A percentile compares a stretch with the other conserved stretches of the same genome.
Conservation (phyloP, 2,113 vertebrate species). For the Neofelis nebulosa region DNA sequence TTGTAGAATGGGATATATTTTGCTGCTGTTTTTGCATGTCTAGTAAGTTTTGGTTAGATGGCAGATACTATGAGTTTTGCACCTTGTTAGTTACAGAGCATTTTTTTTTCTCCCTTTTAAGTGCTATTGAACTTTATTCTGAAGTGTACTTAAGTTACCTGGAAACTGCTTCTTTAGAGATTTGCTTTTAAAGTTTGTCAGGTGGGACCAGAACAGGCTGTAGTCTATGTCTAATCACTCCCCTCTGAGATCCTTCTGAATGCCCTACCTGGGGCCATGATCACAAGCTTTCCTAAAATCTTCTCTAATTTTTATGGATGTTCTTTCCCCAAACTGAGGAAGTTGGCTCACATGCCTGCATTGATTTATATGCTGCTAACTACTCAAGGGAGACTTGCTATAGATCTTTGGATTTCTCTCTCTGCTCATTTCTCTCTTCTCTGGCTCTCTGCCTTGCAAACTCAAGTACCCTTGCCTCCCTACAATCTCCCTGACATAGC, state of each 20-base stretch:
- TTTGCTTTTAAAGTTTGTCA: background rate
- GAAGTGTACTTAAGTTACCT: background rate
- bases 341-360: background rate
- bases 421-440: background rate
- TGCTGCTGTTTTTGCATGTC: background rate
- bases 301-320: background rate
- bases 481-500: background rate
- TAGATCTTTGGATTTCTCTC: background rate
- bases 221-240: background rate
- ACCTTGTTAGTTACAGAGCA: background rate
- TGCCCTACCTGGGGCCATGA: background rate
- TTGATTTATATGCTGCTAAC: background rate
- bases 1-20: background rate
- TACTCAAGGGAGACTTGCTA: background rate
- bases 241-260: background rate
- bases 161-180: background rate
- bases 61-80: background rate
- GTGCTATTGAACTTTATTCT: background rate
- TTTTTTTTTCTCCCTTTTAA: background rate
- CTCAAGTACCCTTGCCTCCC: background rate
- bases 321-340: background rate
- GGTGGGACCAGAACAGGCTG: background rate
- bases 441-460: background rate
- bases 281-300: background rate
- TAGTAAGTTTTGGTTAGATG: background rate